phyloP scores from a whole-genome alignment of 2,797 vertebrate species.

The Fistularia tabacaria region DNA sequence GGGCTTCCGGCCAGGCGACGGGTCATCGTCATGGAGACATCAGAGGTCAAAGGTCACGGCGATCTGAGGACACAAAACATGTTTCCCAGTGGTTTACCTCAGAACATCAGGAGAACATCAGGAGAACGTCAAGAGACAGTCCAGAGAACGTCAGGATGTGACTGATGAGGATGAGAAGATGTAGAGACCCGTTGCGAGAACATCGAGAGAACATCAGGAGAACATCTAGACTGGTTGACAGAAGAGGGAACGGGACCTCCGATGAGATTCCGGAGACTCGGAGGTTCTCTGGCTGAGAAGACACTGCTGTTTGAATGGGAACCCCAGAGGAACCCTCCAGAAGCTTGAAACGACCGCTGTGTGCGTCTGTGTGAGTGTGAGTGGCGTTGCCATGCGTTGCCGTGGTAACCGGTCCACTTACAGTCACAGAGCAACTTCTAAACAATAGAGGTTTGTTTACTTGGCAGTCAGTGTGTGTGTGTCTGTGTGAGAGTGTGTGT shows the following conservation, averaged over 20 bases:
- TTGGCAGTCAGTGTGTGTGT: conserved; percentile 20
- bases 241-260: too few species aligned
- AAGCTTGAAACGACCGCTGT: not conserved
- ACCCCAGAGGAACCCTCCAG: not conserved
- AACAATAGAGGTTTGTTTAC: conserved; percentile 58
- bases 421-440: conserved; percentile 29
- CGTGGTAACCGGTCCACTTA: conserved; percentile 28
- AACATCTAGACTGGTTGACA: too few species aligned
- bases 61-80: not conserved
- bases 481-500: conserved; percentile 9
- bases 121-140: too few species aligned
- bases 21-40: conserved; percentile 23
- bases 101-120: too few species aligned
- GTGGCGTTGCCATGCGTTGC: conserved; percentile 11
- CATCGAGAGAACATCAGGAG: too few species aligned
- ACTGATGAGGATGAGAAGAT: too few species aligned
- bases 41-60: not conserved
- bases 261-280: too few species aligned
- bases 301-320: not conserved
- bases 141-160: too few species aligned
- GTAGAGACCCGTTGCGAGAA: too few species aligned
- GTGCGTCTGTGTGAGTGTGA: conserved; percentile 19
- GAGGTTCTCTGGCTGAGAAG: too few species aligned
- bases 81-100: not conserved
- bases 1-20: not conserved